Percentiles rank a stretch among this genome's conserved stretches.
Conservation (phyloP, 2,797 vertebrate species). For the Melanotaenia trifasciata region DNA sequence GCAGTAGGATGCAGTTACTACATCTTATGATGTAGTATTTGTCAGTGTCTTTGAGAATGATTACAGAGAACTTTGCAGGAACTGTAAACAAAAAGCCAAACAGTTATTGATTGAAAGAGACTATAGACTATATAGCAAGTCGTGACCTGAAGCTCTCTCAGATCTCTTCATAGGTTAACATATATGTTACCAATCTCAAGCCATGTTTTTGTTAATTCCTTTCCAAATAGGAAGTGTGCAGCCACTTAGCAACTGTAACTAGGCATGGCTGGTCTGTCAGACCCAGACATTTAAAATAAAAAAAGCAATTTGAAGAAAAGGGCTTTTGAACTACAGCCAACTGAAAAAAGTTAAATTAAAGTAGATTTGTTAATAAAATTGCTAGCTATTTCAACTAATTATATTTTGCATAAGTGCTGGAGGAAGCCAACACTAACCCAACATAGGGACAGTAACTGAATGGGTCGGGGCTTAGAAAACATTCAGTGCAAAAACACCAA, state of each 20-base stretch:
- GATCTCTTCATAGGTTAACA: conserved; percentile 8
- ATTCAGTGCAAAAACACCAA: conserved; percentile 53
- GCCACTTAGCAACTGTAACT: neutral
- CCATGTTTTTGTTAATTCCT: neutral
- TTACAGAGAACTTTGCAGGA: conserved; percentile 22
- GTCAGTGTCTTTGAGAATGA: conserved; percentile 32
- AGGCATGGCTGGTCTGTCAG: neutral
- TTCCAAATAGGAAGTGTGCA: neutral
- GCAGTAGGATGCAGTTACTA: conserved; percentile 20
- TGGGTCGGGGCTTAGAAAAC: neutral
- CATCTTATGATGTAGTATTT: conserved; percentile 27
- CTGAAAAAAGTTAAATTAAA: conserved; percentile 12
- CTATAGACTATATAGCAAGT: neutral
- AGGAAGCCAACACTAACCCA: neutral
- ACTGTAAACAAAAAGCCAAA: conserved; percentile 18
- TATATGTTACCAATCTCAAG: conserved; percentile 1
- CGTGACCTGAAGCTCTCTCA: neutral
- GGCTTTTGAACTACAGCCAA: neutral
- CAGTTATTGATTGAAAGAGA: conserved; percentile 19
- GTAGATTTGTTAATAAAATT: neutral
- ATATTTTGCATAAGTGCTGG: neutral
- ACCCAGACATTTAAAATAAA: neutral
- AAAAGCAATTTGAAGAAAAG: neutral
- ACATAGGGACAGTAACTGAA: neutral
- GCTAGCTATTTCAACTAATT: neutral